Base-by-base conservation (phyloP, 2,888 invertebrate species). In the Nomada hirtipes region DNA sequence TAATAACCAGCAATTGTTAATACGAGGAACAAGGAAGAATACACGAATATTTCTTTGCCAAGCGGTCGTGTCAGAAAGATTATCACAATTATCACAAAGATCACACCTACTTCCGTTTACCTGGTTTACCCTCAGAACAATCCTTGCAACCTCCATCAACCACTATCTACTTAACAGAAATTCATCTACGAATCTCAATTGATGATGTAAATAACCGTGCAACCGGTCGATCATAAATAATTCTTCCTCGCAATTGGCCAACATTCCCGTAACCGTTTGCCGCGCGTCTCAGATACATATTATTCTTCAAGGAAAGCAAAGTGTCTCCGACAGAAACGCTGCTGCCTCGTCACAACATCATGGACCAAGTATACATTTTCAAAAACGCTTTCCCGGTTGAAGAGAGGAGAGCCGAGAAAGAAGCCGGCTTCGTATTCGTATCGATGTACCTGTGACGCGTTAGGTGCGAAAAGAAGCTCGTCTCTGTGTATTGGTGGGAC, bases 401-500 rank as follows among this genome's bases (percentile, higher is more conserved):
- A n/a, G 20, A 47, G 20, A 42, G 44, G 64, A 55, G 3, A 47
- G 36, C 13, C 42, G 10, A 67, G 63, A 61, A 73, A 68, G 61
- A 55, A 61, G 57, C 44, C 60, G 52, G 64, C 42, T 60, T 36
- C 36, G 36, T 36, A 36, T 57, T 60, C 76, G 71, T 87, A 87
- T 87, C 87, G 88, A 86, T 86, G 84, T 83, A 73, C 75, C 75
- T 20, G 65, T 47, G 59, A 50, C 70, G 65, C 53, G 81, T 72
- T 86, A 84, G 81, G 86, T 81, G 88, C 86, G 86, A 87, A 89
- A 86, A 88, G 88, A 83, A 86, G 86, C 86, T 84, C 76, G 86
- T 84, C 79, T 85, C 81, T 84, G 85, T 76, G 79, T 79, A 60
- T 63, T 61, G 76, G 65, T 67, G 77, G 61, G 76, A 81, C 69